phyloP scores from a whole-genome alignment of 2,797 vertebrate genomes.

The Enteromius treurensis region DNA sequence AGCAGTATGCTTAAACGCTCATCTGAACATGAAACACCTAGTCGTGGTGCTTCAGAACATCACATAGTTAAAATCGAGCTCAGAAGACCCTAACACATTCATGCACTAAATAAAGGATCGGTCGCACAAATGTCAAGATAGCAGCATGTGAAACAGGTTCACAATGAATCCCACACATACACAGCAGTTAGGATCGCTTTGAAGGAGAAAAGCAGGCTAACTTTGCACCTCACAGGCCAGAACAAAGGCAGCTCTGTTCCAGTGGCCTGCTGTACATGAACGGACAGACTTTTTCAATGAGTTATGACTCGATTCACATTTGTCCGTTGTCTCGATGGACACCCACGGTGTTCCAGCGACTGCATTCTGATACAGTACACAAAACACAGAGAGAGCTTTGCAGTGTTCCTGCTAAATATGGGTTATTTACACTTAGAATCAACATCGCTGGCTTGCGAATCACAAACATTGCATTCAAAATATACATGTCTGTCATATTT shows the following conservation, averaged over 20 bases:
- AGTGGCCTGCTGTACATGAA: constrained; percentile 49
- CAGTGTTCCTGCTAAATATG: constrained; percentile 49
- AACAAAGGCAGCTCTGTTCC: constrained; percentile 65
- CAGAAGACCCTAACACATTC: constrained; percentile 11
- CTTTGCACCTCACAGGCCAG: constrained; percentile 40
- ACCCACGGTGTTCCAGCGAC: constrained; percentile 67
- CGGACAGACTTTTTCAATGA: constrained; percentile 67
- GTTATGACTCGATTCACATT: constrained; percentile 72
- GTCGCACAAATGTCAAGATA: constrained; percentile 21
- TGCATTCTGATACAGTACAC: constrained; percentile 52
- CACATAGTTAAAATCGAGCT: constrained; percentile 4
- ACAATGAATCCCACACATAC: constrained; percentile 41
- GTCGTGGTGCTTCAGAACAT: constrained; percentile 2
- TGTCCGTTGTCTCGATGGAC: constrained; percentile 66
- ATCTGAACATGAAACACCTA: not conserved
- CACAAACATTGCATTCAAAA: not conserved
- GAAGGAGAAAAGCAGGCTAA: constrained; percentile 37
- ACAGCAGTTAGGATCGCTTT: constrained; percentile 47
- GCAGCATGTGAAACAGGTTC: constrained; percentile 33
- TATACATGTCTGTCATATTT: not conserved
- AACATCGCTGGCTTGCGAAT: constrained; percentile 6
- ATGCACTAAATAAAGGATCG: constrained; percentile 26
- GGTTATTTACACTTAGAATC: constrained; percentile 41
- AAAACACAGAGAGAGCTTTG: constrained; percentile 53
- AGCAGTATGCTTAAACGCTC: not conserved